Conservation (phyloP, 2,888 invertebrate species). For the Drosophila algonquin region DNA sequence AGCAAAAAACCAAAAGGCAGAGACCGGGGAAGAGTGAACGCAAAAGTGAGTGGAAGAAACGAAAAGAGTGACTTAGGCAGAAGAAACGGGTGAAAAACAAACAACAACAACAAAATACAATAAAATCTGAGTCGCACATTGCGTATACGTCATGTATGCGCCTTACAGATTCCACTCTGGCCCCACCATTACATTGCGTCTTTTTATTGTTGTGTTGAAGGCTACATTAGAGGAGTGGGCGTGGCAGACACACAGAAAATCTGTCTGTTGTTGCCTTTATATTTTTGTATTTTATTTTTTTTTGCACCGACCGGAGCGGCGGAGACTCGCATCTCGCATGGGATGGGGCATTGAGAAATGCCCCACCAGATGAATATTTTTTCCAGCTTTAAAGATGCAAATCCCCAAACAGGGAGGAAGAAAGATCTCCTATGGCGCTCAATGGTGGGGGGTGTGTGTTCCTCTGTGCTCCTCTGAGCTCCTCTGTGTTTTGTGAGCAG, state of each 20-base stretch:
- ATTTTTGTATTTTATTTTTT: conserved; percentile 4
- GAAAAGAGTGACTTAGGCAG: neutral
- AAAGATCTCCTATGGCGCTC: neutral
- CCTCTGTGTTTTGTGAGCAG: neutral
- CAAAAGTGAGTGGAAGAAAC: neutral
- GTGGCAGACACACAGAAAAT: conserved; percentile 20
- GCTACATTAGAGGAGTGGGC: conserved; percentile 11
- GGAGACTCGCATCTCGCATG: conserved; percentile 46
- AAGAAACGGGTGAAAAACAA: neutral
- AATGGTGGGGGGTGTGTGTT: neutral
- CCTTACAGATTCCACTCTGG: conserved; percentile 17
- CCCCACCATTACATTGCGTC: neutral
- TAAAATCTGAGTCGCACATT: conserved; percentile 38
- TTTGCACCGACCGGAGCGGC: conserved; percentile 4
- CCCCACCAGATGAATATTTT: conserved; percentile 13
- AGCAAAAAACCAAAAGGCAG: neutral
- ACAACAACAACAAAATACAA: neutral
- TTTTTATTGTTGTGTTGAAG: conserved; percentile 28
- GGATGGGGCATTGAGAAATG: conserved; percentile 5
- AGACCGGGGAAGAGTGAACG: neutral
- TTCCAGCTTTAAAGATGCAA: conserved; percentile 38
- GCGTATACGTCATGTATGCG: conserved; percentile 70
- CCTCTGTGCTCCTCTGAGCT: neutral
- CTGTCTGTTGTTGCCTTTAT: conserved; percentile 8
- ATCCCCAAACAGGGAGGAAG: conserved; percentile 33